Base-by-base conservation (phyloP, 2,113 vertebrate species). In the Apeltes quadracus region DNA sequence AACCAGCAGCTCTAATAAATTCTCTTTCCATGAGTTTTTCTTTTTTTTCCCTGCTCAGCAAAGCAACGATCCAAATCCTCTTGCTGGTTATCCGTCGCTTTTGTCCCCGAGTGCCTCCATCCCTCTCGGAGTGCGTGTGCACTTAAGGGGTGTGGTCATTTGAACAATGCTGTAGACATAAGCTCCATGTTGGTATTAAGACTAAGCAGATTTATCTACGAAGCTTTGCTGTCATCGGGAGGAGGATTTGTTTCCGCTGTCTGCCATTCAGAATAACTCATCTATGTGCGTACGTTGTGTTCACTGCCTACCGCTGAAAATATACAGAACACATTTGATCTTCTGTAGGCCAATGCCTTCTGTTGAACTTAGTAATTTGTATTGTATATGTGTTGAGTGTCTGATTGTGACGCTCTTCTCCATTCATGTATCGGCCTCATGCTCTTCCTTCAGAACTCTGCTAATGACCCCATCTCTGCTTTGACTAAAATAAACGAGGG, bases 401-500 rank as follows among this genome's bases (percentile, higher is more conserved):
- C n/a, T n/a, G n/a, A n/a, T n/a, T n/a, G n/a, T n/a, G n/a, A n/a
- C n/a, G n/a, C 22, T 39, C 3, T 20, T 34, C 15, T 59, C 41
- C 15, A 18, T 25, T 32, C 18, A 54, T 20, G 14, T 9, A 4
- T 54, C 20, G 25, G 55, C 8, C 25, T 53, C 10, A 12, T 14
- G 68, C 10, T 22, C 13, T 1, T 64, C 41, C 58, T 23, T 34
- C 57, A 68, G 29, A 32, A 20, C 29, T 39, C 48, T 55, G 15
- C 23, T 59, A 61, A 56, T 18, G 53, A 73, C 46, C 66, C 36
- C 10, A 13, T 38, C 11, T 34, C 69, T 64, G 34, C 61, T 75
- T 77, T 57, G 41, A 72, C 65, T 34, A 39, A 61, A 64, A 77
- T 57, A 53, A 69, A 69, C 22, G 44, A 64, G 61, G 74, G 34